Conservation (phyloP, 2,888 invertebrate genomes). For the Atherix ibis region DNA sequence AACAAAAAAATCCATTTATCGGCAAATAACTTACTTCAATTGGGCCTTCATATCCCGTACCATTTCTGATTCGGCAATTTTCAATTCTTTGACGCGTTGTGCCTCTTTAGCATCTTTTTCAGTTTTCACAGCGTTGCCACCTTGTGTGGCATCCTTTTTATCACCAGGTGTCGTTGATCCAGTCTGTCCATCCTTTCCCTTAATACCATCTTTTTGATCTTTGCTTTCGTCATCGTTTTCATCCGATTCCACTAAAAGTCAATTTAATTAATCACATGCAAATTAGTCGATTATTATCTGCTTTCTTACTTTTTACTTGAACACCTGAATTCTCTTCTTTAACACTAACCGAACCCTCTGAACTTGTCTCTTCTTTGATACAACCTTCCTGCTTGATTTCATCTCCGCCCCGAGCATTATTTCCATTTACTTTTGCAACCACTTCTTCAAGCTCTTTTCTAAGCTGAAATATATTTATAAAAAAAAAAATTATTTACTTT, state of each 20-base stretch:
- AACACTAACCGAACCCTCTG: slow-evolving; percentile 31
- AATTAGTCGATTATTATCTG: too few species aligned
- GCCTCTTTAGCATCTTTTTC: slow-evolving; percentile 47
- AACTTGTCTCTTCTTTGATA: slow-evolving; percentile 30
- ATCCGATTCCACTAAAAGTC: slow-evolving; percentile 24
- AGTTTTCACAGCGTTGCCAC: slow-evolving; percentile 38
- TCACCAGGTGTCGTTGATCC: slow-evolving; percentile 30
- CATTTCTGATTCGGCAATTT: slow-evolving; percentile 44
- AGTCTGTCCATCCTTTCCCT: slow-evolving; percentile 34
- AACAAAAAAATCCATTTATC: not conserved
- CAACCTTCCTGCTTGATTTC: slow-evolving; percentile 34
- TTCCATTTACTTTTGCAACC: slow-evolving; percentile 39
- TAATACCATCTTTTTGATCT: slow-evolving; percentile 29
- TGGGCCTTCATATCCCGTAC: slow-evolving; percentile 68
- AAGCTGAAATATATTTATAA: slow-evolving; percentile 19
- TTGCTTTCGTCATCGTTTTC: slow-evolving; percentile 23
- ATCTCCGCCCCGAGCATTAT: slow-evolving; percentile 35
- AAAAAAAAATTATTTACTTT: not conserved
- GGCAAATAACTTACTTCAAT: slow-evolving; percentile 69
- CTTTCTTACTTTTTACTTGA: slow-evolving; percentile 18
- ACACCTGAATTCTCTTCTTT: slow-evolving; percentile 39
- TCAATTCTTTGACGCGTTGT: slow-evolving; percentile 45
- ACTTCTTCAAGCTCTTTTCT: slow-evolving; percentile 53
- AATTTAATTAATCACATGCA: too few species aligned
- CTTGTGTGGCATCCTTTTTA: slow-evolving; percentile 38